Evolutionary conservation across 2,888 invertebrate species (phyloP).

Genomic region (Hydraecia micacea): DNA sequence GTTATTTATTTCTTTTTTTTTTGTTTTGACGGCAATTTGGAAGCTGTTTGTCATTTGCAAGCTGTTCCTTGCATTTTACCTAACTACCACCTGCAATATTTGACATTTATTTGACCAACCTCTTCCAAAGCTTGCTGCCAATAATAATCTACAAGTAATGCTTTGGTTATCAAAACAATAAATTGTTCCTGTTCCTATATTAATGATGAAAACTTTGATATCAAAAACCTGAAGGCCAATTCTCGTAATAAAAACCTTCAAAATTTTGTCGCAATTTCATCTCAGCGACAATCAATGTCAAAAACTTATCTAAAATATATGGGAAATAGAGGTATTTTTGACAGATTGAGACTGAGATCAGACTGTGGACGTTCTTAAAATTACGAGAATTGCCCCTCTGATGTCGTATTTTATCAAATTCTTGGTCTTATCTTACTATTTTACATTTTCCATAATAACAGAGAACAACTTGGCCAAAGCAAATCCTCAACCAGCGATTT

Average conservation of each 20-base stretch:
- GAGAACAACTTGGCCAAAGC: background rate
- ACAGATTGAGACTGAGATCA: too few species aligned
- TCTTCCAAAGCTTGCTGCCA: background rate
- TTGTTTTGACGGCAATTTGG: constrained; percentile 9
- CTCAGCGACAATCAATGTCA: too few species aligned
- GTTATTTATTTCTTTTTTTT: constrained; percentile 8
- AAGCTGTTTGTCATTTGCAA: constrained; percentile 27
- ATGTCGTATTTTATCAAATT: too few species aligned
- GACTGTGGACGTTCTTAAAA: too few species aligned
- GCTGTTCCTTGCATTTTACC: constrained; percentile 19
- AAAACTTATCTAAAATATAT: too few species aligned
- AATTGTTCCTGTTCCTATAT: background rate
- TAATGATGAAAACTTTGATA: background rate
- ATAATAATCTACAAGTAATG: background rate
- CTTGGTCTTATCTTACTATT: background rate
- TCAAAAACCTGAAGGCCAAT: background rate
- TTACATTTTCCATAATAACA: background rate
- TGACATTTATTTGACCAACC: background rate
- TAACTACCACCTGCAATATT: background rate
- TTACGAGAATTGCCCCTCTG: too few species aligned
- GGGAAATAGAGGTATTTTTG: too few species aligned
- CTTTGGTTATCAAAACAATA: background rate
- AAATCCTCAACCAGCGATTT: constrained; percentile 1
- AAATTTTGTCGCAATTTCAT: too few species aligned
- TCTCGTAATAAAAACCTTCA: too few species aligned